phyloP scores from a whole-genome alignment of 2,888 invertebrate genomes.

The Helicoverpa assulta region DNA sequence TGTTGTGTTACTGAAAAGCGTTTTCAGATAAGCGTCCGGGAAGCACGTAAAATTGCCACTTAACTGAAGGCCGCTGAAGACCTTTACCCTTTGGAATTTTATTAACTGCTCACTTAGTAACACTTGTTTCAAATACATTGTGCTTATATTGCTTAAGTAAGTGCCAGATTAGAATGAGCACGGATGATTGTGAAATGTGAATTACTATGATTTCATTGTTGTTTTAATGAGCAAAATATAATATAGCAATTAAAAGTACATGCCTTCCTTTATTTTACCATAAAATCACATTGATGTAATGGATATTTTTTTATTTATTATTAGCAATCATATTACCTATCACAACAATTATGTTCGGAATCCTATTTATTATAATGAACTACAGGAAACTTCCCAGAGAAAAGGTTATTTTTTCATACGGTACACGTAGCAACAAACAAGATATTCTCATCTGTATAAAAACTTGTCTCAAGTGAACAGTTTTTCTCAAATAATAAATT shows the following conservation, averaged over 20 bases:
- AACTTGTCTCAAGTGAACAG: neutral
- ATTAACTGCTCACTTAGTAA: constrained; percentile 63
- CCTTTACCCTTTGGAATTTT: constrained; percentile 65
- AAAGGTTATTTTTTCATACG: too few relatives aligned
- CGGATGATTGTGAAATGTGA: neutral
- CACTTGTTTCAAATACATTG: constrained; percentile 46
- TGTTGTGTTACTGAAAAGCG: constrained; percentile 64
- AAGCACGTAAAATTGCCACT: constrained; percentile 66
- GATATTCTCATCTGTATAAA: neutral
- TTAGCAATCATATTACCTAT: too few relatives aligned
- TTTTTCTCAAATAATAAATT: neutral
- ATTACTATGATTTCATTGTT: constrained; percentile 1
- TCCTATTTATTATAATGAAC: too few relatives aligned
- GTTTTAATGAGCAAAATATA: too few relatives aligned
- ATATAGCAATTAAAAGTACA: too few relatives aligned
- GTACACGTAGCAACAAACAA: neutral
- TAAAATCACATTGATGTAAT: too few relatives aligned
- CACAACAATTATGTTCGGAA: too few relatives aligned
- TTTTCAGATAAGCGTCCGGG: constrained; percentile 67
- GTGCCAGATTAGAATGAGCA: constrained; percentile 15
- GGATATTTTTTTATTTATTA: too few relatives aligned
- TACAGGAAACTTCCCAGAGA: too few relatives aligned
- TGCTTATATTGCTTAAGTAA: constrained; percentile 25
- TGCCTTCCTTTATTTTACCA: too few relatives aligned
- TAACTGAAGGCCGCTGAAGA: constrained; percentile 63